These are phyloP conservation scores for Botrylloides violaceus DNA, from an alignment of 23 tunicate species.

Conservation along the genomic window DNA sequence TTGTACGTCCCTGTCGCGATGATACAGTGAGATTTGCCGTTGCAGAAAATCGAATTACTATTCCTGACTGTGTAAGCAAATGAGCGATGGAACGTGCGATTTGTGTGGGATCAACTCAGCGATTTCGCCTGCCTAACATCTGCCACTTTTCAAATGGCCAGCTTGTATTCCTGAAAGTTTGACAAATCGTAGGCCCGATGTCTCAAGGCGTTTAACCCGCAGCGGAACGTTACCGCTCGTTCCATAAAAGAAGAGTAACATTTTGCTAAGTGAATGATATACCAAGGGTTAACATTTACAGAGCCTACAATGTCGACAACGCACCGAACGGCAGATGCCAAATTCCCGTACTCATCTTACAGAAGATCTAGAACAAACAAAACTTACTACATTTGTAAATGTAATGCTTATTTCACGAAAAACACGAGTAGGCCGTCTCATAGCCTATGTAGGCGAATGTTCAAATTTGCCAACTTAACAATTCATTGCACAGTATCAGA, in stretches of 20 bases:
- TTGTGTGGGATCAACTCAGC: background rate
- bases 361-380: conserved; percentile 14
- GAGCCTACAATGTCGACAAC: background rate
- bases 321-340: background rate
- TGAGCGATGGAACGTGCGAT: background rate
- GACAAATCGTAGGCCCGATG: conserved; percentile 1
- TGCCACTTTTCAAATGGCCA: background rate
- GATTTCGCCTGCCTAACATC: conserved; percentile 6
- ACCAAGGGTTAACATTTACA: too few relatives aligned
- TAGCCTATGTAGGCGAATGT: too few relatives aligned
- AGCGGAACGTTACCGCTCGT: background rate
- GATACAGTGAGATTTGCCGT: too few relatives aligned
- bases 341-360: background rate
- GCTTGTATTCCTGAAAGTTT: background rate
- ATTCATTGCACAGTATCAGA: too few relatives aligned
- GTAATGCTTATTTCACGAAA: too few relatives aligned
- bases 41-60: background rate
- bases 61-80: background rate
- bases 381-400: background rate
- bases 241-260: too few relatives aligned
- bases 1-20: too few relatives aligned
- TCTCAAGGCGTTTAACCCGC: background rate
- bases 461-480: too few relatives aligned
- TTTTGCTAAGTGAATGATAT: too few relatives aligned
- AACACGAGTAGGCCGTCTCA: too few relatives aligned